Evolutionary conservation across 2,797 vertebrate species (phyloP).

Genomic region (Tenualosa ilisha): DNA sequence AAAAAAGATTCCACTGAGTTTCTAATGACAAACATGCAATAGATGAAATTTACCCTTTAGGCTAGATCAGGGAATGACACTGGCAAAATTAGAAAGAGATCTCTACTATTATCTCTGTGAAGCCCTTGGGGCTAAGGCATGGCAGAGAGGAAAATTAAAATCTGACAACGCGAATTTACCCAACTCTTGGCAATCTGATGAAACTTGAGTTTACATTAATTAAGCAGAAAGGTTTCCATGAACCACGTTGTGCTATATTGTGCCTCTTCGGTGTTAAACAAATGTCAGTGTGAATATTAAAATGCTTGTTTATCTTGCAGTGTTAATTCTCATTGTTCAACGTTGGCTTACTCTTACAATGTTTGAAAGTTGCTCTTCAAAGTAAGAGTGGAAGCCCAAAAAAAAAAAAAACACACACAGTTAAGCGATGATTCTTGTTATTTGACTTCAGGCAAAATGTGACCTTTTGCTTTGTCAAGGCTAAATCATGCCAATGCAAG

Average conservation of each 20-base stretch:
- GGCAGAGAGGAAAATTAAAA: neutral
- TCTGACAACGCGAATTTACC: neutral
- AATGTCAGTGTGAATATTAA: slow-evolving; percentile 13
- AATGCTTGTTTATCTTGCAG: neutral
- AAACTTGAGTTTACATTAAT: slow-evolving; percentile 17
- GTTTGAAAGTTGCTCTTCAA: slow-evolving; percentile 3
- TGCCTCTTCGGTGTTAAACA: slow-evolving; percentile 5
- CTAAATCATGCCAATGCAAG: slow-evolving; percentile 17
- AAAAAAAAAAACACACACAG: neutral
- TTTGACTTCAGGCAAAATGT: slow-evolving; percentile 16
- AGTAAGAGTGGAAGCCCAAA: neutral
- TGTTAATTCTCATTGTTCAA: neutral
- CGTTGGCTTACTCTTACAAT: neutral
- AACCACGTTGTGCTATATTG: neutral
- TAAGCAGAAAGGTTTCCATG: neutral
- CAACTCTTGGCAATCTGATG: neutral
- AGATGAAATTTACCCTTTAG: neutral
- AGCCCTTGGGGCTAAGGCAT: neutral
- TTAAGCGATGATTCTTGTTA: slow-evolving; percentile 3
- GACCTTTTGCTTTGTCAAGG: slow-evolving; percentile 18
- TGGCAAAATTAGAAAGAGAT: neutral
- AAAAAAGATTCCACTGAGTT: neutral
- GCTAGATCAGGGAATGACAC: neutral
- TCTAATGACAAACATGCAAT: neutral
- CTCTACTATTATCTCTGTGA: neutral